phyloP scores from a whole-genome alignment of 2,888 invertebrate genomes.

The Cephalotes varians region DNA sequence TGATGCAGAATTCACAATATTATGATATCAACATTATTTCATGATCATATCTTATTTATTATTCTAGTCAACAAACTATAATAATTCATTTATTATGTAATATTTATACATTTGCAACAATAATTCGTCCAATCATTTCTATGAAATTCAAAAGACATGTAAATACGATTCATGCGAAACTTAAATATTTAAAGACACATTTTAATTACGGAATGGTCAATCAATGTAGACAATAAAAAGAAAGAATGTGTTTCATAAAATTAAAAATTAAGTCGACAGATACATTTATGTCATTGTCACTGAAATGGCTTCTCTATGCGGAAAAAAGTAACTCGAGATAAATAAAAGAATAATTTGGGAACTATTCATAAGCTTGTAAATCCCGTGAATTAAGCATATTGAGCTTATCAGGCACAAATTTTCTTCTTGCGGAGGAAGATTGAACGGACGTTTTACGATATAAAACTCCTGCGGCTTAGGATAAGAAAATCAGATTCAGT shows the following conservation, averaged over 20 bases:
- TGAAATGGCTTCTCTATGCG: neutral
- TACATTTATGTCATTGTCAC: neutral
- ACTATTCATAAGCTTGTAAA: conserved; percentile 26
- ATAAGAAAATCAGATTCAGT: conserved; percentile 45
- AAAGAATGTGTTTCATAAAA: neutral
- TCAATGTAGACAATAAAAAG: neutral
- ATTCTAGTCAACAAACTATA: neutral
- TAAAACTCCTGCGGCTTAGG: conserved; percentile 17
- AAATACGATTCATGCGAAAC: neutral
- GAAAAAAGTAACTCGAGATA: neutral
- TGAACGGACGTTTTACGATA: conserved; percentile 25
- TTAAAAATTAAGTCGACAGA: neutral
- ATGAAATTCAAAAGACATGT: neutral
- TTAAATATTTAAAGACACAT: neutral
- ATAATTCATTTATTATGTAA: neutral
- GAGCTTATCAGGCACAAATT: conserved; percentile 24
- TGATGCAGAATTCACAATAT: conserved; percentile 2
- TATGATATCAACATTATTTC: conserved; percentile 12
- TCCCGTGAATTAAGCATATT: conserved; percentile 24
- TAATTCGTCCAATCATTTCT: neutral
- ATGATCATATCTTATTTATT: conserved; percentile 12
- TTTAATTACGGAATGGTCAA: neutral
- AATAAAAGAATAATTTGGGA: neutral
- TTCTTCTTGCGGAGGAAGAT: neutral
- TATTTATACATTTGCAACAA: neutral